Evolutionary conservation across 2,888 invertebrate genomes (phyloP).

Genomic region (Chalcosyrphus nemorum): DNA sequence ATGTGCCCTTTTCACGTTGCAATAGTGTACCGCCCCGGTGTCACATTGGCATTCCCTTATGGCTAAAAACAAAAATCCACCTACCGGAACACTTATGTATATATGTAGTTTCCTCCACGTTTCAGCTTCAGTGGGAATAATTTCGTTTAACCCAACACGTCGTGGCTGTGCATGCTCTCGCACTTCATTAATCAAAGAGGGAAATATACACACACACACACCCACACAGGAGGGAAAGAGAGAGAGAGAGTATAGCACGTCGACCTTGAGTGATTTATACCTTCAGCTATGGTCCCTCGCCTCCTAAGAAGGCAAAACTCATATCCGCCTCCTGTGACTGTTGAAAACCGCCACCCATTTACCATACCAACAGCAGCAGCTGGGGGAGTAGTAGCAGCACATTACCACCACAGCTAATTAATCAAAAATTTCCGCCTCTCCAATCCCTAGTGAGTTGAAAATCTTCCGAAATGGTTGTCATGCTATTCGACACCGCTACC

Average conservation of each 20-base stretch:
- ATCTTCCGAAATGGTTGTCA: conserved; percentile 69
- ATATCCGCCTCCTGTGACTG: conserved; percentile 5
- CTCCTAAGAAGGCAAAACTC: conserved; percentile 24
- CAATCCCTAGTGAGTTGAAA: conserved; percentile 63
- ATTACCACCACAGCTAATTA: conserved; percentile 64
- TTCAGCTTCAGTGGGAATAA: conserved; percentile 21
- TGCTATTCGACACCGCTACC: conserved; percentile 55
- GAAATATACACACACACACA: too few species aligned
- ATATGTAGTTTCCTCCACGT: too few species aligned
- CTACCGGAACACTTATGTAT: not conserved
- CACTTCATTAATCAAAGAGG: conserved; percentile 56
- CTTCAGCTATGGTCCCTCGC: not conserved
- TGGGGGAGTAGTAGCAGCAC: not conserved
- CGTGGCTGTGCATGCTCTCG: conserved; percentile 28
- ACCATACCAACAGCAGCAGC: not conserved
- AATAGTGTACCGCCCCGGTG: not conserved
- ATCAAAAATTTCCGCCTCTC: conserved; percentile 66
- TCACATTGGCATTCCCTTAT: conserved; percentile 13
- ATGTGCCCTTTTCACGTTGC: conserved; percentile 1
- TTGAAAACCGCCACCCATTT: conserved; percentile 25
- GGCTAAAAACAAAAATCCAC: not conserved
- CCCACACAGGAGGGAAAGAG: too few species aligned
- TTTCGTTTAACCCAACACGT: conserved; percentile 46
- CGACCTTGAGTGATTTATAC: conserved; percentile 61
- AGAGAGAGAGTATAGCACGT: too few species aligned